Base-by-base conservation (phyloP, 1,140 invertebrate species). In the Hycleus cichorii region DNA sequence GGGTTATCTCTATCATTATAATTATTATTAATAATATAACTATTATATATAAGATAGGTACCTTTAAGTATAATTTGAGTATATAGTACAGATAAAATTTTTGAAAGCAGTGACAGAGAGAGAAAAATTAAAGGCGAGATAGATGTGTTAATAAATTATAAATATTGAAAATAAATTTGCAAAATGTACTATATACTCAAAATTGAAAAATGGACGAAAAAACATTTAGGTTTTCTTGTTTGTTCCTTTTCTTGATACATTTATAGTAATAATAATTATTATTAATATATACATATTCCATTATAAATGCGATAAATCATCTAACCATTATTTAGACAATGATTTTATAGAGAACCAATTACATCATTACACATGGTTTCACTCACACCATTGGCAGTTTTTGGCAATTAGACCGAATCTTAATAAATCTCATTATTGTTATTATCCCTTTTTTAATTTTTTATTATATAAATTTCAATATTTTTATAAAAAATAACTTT, bases 361-460 rank as follows among this genome's bases (percentile, higher is more conserved):
- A 18, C 18, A 18, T 52, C 43, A 54, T 54, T 58, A 56, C 49
- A 48, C 50, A 54, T 47, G 53, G 58, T 60, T 57, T 61, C 58
- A 65, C 58, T 62, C 63, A 66, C 62, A 64, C 63, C 62, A 60
- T 67, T 69, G 69, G 68, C 68, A 70, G 69, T 71, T 72, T 71
- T 71, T 67, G 67, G 64, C 64, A 69, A 63, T 65, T 67, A 71
- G 66, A 70, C 65, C 69, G 68, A 69, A 67, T 64, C 54, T 56
- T 58, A 5, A 32, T 32, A 7, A 32, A 32, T 32, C 7, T 32
- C 32, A 32, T 32, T 32, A 32, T 32, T 32, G 7, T 32, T 7
- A 32, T 32, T 7, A 32, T 32, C 32, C 7, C 18, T 18, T 18
- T 18, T 18, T 18, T 18, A 18, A 1, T 18, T 44, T 57, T 48